Evolutionary conservation across 2,888 invertebrate species (phyloP), one percentile per base, ranked within the genome.

Genomic region (Eristalinus aeneus): DNA sequence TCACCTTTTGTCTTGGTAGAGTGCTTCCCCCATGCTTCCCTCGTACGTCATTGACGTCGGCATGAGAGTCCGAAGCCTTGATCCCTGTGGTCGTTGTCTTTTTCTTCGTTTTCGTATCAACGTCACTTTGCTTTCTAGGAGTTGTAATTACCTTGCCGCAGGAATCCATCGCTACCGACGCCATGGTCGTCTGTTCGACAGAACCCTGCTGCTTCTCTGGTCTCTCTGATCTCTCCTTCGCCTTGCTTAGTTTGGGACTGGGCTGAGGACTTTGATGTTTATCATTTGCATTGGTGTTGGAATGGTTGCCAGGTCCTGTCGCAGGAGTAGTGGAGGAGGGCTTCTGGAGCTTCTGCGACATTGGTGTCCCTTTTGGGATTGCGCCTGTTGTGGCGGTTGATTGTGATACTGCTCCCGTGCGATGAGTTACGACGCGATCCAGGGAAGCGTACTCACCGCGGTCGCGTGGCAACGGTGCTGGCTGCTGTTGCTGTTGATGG

Each of bases 401-500:
- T 61, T 56, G 6, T 75, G 78, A 32, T 22, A 16, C 34, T 22
- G 75, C 9, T 22, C 60, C 36, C 20, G 65, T 77, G 54, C 22
- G 73, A 58, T 88, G 81, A 65, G 71, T 68, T 53, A 85, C 75
- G 32, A 31, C 77, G 2, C 92, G 90, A 88, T 92, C 91, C 23
- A 91, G 53, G 0, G 92, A 92, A 0, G 92, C 90, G 89, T 91
- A 92, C 73, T 92, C 92, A 1, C 89, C 88, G 31, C 89, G 82
- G 39, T 89, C 89, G 56, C 89, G 88, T 63, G 88, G 54, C 12
- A 85, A 23, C 9, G 84, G 68, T 16, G 75, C 20, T 5, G 68
- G 72, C 54, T 64, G 63, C 53, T 69, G 67, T 22, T 75, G 79
- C n/a, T 79, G 46, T 16, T 16, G 69, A 75, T 83, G 69, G 76